phyloP scores from a whole-genome alignment of 92 coral and sea anemone species.

The Epizoanthus illoricatus region DNA sequence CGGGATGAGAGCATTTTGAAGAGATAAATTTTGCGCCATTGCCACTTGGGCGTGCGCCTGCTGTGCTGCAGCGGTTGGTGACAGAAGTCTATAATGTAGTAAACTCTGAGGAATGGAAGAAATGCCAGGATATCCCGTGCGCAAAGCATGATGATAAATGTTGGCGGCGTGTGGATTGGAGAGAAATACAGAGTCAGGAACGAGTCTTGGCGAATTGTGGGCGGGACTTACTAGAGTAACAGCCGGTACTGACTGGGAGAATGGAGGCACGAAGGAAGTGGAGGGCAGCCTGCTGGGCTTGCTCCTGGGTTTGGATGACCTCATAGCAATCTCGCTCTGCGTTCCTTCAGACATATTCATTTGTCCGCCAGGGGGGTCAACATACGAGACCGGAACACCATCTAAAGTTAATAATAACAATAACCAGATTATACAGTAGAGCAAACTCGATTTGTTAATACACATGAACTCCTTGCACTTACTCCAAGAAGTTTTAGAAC shows the following conservation, averaged over 20 bases:
- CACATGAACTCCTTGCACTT: background rate
- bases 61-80: conserved; percentile 58
- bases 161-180: conserved; percentile 67
- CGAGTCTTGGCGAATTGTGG: conserved; percentile 70
- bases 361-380: conserved; percentile 7
- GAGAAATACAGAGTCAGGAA: conserved; percentile 75
- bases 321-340: conserved; percentile 4
- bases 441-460: no score
- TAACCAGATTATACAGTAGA: background rate
- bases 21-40: conserved; percentile 56
- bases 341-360: conserved; percentile 8
- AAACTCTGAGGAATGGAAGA: conserved; percentile 61
- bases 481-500: background rate
- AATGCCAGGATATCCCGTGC: conserved; percentile 54
- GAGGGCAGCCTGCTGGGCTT: conserved; percentile 46
- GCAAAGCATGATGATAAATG: conserved; percentile 86
- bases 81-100: conserved; percentile 77
- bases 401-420: background rate
- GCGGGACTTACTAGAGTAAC: conserved; percentile 73
- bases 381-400: conserved; percentile 13
- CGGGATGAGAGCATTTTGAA: conserved; percentile 65
- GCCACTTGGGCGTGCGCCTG: conserved; percentile 47
- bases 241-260: conserved; percentile 52
- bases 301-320: conserved; percentile 20
- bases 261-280: conserved; percentile 53